Percentiles rank a stretch among this genome's conserved stretches.
phyloP scores from a whole-genome alignment of 1,140 invertebrate genomes.

The Cotesia chilonis region DNA sequence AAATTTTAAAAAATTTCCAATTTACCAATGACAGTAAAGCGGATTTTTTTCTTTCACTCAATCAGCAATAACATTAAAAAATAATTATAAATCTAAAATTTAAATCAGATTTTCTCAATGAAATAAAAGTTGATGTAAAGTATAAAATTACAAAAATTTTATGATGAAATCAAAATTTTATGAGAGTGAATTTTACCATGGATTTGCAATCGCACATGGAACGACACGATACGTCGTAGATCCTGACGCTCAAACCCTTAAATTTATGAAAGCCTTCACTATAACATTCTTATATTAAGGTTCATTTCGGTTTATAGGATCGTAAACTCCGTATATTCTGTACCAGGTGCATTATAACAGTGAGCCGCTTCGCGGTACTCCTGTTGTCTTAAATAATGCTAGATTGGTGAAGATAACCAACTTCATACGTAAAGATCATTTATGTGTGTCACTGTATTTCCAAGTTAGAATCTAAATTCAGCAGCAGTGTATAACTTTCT shows the following conservation, averaged over 20 bases:
- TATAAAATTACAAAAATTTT: constrained; percentile 16
- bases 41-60: no score
- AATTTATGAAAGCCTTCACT: constrained; percentile 56
- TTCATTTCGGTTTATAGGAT: constrained; percentile 55
- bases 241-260: constrained; percentile 29
- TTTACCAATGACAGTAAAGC: no score
- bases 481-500: no score
- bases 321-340: constrained; percentile 50
- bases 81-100: neutral
- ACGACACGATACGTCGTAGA: neutral
- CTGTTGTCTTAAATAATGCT: constrained; percentile 36
- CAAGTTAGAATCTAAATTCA: neutral
- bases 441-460: neutral
- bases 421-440: constrained; percentile 7
- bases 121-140: no score
- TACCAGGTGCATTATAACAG: constrained; percentile 51
- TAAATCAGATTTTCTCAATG: no score
- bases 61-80: neutral
- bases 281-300: constrained; percentile 58
- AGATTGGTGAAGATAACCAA: constrained; percentile 8
- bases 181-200: neutral
- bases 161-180: constrained; percentile 23
- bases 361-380: constrained; percentile 29
- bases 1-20: no score
- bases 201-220: neutral